Percentiles rank a stretch among this genome's conserved stretches.
Evolutionary conservation across 2,888 invertebrate species (phyloP).

Genomic region (Xanthorhoe spadicearia): DNA sequence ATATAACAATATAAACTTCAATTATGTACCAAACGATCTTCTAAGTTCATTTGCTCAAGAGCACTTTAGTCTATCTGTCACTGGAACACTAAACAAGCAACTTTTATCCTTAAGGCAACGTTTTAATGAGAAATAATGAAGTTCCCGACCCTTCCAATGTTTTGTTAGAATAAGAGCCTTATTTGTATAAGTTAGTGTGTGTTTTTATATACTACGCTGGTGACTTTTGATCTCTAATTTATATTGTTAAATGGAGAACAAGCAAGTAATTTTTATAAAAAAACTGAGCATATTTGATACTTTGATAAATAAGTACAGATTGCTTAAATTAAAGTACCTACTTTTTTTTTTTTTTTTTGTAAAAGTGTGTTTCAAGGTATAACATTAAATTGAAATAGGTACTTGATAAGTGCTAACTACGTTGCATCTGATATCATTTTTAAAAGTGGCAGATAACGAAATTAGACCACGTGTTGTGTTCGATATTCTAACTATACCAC

Average conservation of each 20-base stretch:
- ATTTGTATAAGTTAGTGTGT: slow-evolving; percentile 80
- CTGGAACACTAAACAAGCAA: slow-evolving; percentile 75
- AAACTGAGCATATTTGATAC: too few relatives aligned
- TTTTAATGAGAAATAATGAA: slow-evolving; percentile 83
- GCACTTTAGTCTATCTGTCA: slow-evolving; percentile 77
- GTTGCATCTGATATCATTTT: not conserved
- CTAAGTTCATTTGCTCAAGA: slow-evolving; percentile 57
- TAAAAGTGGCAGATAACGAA: not conserved
- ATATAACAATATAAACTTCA: slow-evolving; percentile 1
- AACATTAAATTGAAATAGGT: too few relatives aligned
- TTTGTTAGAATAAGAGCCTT: slow-evolving; percentile 78
- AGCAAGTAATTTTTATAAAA: slow-evolving; percentile 8
- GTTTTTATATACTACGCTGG: slow-evolving; percentile 62
- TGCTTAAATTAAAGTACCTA: too few relatives aligned
- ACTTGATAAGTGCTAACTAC: too few relatives aligned
- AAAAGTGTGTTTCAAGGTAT: too few relatives aligned
- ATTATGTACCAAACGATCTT: slow-evolving; percentile 16
- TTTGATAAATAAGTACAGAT: too few relatives aligned
- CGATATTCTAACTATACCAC: slow-evolving; percentile 1
- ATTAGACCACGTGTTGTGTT: too few relatives aligned
- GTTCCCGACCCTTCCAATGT: slow-evolving; percentile 69
- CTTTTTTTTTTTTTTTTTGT: too few relatives aligned
- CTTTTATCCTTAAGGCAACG: slow-evolving; percentile 73
- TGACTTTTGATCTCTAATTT: slow-evolving; percentile 41
- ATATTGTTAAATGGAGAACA: slow-evolving; percentile 11